phyloP scores from a whole-genome alignment of 2,888 invertebrate genomes.

The Agrotis ipsilon region DNA sequence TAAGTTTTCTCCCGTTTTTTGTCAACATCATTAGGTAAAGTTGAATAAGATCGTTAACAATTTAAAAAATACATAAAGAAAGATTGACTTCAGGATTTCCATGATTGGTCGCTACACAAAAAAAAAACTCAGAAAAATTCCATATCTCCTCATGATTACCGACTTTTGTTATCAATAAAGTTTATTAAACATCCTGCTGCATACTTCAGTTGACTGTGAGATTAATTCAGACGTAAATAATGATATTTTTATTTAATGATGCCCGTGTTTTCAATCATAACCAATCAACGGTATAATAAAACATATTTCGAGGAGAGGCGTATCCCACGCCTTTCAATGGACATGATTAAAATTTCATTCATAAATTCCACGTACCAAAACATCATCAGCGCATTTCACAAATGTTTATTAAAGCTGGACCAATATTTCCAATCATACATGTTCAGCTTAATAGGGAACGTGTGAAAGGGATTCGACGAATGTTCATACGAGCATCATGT shows the following conservation, averaged over 20 bases:
- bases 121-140: background rate
- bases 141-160: conserved; percentile 1
- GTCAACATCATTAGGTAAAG: conserved; percentile 3
- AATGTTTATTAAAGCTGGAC: conserved; percentile 26
- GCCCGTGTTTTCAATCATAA: background rate
- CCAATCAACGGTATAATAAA: background rate
- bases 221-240: background rate
- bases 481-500: conserved; percentile 15
- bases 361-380: conserved; percentile 18
- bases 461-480: conserved; percentile 31
- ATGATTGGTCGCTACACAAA: background rate
- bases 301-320: background rate
- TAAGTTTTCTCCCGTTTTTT: conserved; percentile 1
- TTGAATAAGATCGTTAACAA: background rate
- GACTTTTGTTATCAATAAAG: conserved; percentile 6
- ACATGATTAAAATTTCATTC: conserved; percentile 19
- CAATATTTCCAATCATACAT: conserved; percentile 34
- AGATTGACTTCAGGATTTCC: too few relatives aligned
- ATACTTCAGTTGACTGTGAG: background rate
- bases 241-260: background rate
- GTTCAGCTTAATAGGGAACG: conserved; percentile 12
- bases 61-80: background rate
- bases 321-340: background rate
- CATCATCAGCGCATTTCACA: conserved; percentile 21
- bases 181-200: background rate